Conservation (phyloP, 2,797 vertebrate species). For the Octomys mimax region DNA sequence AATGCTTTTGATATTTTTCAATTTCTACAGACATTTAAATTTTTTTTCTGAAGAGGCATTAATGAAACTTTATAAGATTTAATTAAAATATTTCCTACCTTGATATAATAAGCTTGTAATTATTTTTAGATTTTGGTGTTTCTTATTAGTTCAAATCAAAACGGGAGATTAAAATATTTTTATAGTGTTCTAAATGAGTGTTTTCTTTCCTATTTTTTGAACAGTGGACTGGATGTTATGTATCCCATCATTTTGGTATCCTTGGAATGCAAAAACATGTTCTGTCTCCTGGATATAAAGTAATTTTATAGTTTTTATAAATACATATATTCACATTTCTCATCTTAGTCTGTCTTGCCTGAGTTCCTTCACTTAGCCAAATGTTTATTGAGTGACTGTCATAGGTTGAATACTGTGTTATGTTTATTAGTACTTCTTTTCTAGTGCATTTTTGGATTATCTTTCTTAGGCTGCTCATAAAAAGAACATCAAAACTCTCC, state of each 20-base stretch:
- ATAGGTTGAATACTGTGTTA: background rate
- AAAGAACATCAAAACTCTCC: slow-evolving; percentile 15
- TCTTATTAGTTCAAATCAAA: slow-evolving; percentile 59
- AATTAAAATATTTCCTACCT: slow-evolving; percentile 63
- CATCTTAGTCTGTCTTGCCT: background rate
- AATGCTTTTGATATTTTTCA: slow-evolving; percentile 53
- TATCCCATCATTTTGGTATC: slow-evolving; percentile 31
- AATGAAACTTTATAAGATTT: slow-evolving; percentile 70
- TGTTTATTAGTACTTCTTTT: slow-evolving; percentile 54
- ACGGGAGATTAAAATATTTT: slow-evolving; percentile 57
- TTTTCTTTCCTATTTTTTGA: background rate
- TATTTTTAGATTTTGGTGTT: slow-evolving; percentile 59
- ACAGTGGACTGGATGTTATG: background rate
- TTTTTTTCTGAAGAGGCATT: slow-evolving; percentile 39
- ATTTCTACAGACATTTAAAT: slow-evolving; percentile 50
- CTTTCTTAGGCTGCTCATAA: slow-evolving; percentile 10
- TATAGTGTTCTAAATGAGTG: slow-evolving; percentile 28
- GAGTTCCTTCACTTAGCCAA: background rate
- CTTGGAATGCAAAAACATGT: slow-evolving; percentile 20
- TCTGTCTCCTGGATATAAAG: background rate
- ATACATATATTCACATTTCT: background rate
- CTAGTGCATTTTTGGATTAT: slow-evolving; percentile 4
- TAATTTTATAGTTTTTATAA: slow-evolving; percentile 20
- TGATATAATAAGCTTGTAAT: slow-evolving; percentile 44
- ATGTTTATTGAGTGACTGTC: background rate